Percentiles rank a stretch among this genome's conserved stretches.
Conservation (phyloP, 2,113 vertebrate species). For the Piprites chloris region DNA sequence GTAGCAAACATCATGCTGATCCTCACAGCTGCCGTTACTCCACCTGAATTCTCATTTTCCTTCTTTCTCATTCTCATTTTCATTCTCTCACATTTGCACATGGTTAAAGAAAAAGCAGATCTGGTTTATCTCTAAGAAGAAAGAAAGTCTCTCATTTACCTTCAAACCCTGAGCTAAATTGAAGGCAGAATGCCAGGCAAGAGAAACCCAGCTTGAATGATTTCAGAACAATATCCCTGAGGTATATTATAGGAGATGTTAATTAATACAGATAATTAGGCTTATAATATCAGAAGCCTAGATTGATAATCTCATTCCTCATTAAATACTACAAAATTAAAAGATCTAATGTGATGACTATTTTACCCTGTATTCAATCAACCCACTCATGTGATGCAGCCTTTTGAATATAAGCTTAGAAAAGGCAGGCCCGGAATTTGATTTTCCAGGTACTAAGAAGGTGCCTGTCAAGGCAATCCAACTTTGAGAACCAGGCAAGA, state of each 20-base stretch:
- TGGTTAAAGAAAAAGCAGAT: not conserved
- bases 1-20: not conserved
- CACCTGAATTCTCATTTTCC: not conserved
- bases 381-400: not conserved
- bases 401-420: not conserved
- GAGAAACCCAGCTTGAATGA: not conserved
- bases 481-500: conserved; percentile 29
- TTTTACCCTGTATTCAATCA: conserved; percentile 12
- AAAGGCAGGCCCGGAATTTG: not conserved
- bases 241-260: conserved; percentile 2
- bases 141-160: not conserved
- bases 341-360: not conserved
- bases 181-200: not conserved
- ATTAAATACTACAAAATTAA: conserved; percentile 47
- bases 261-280: conserved; percentile 52
- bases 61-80: not conserved
- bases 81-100: not conserved
- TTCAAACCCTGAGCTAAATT: not conserved
- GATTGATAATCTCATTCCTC: conserved; percentile 37
- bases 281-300: conserved; percentile 6
- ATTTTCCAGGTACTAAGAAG: not conserved
- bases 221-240: not conserved
- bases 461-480: not conserved
- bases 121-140: not conserved
- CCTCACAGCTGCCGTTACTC: not conserved